Evolutionary conservation across 1,140 invertebrate genomes (phyloP).

Genomic region (Macrotrachela quadricornifera): DNA sequence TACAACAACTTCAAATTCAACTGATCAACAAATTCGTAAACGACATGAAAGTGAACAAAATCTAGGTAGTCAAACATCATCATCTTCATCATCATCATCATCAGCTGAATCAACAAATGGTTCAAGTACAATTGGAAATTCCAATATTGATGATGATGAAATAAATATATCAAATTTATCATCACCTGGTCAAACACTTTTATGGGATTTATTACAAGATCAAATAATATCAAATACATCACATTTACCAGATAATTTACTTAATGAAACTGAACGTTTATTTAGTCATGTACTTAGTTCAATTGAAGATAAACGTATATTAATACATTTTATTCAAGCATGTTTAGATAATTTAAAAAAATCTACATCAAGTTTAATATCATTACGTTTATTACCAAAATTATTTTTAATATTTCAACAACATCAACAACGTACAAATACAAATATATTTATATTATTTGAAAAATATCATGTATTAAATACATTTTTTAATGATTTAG

Average conservation of each 20-base stretch:
- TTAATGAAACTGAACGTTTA: neutral
- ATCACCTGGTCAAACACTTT: slow-evolving; percentile 58
- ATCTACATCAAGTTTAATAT: slow-evolving; percentile 58
- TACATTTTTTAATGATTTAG: no score
- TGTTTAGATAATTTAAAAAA: slow-evolving; percentile 67
- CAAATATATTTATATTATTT: slow-evolving; percentile 15
- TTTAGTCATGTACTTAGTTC: slow-evolving; percentile 15
- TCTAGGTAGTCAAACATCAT: slow-evolving; percentile 18
- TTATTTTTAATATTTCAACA: slow-evolving; percentile 73
- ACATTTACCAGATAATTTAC: neutral
- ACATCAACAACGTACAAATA: slow-evolving; percentile 37
- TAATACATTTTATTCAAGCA: slow-evolving; percentile 80
- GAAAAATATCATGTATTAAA: no score
- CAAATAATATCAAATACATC: slow-evolving; percentile 54
- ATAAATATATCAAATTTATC: slow-evolving; percentile 24
- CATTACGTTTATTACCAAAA: slow-evolving; percentile 61
- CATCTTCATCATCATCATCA: slow-evolving; percentile 18
- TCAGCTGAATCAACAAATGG: neutral
- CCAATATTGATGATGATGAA: slow-evolving; percentile 21
- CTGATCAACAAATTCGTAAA: no score
- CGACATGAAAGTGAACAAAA: neutral
- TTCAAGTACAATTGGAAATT: no score
- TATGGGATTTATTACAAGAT: slow-evolving; percentile 81
- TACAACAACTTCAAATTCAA: neutral
- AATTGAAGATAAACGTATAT: slow-evolving; percentile 51